Evolutionary conservation across 2,797 vertebrate genomes (phyloP).

Genomic region (Octomys mimax): DNA sequence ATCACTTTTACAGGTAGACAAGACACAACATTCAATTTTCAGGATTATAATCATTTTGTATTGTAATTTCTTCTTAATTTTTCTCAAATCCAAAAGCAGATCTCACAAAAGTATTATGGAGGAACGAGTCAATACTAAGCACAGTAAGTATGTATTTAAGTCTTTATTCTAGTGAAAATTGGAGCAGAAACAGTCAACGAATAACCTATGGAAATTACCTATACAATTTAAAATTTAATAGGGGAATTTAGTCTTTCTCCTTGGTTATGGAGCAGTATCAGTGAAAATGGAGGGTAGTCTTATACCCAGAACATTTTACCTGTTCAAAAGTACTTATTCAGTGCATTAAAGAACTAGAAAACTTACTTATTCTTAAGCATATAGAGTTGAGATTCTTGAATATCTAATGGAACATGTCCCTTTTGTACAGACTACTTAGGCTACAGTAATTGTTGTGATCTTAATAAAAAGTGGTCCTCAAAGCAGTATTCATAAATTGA

Average conservation of each 20-base stretch:
- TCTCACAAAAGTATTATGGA: conserved; percentile 6
- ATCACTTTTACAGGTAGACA: conserved; percentile 15
- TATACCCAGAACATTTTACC: not conserved
- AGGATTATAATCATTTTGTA: conserved; percentile 23
- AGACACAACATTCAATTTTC: conserved; percentile 14
- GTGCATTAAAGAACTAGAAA: not conserved
- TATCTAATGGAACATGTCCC: not conserved
- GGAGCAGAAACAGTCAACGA: not conserved
- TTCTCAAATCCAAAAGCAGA: conserved; percentile 3
- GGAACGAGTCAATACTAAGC: conserved; percentile 9
- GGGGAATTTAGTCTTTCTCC: not conserved
- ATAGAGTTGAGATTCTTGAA: not conserved
- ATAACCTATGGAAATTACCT: not conserved
- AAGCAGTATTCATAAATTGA: not conserved
- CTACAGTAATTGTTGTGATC: not conserved
- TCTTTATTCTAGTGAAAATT: not conserved
- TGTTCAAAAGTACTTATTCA: not conserved
- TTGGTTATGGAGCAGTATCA: not conserved
- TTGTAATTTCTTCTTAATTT: not conserved
- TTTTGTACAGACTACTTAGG: not conserved
- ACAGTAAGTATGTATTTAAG: not conserved
- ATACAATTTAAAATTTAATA: not conserved
- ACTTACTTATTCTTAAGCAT: not conserved
- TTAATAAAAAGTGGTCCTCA: not conserved
- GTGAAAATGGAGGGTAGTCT: not conserved